Base-by-base conservation (phyloP, 1,140 invertebrate genomes). In the Drosophila ambigua region DNA sequence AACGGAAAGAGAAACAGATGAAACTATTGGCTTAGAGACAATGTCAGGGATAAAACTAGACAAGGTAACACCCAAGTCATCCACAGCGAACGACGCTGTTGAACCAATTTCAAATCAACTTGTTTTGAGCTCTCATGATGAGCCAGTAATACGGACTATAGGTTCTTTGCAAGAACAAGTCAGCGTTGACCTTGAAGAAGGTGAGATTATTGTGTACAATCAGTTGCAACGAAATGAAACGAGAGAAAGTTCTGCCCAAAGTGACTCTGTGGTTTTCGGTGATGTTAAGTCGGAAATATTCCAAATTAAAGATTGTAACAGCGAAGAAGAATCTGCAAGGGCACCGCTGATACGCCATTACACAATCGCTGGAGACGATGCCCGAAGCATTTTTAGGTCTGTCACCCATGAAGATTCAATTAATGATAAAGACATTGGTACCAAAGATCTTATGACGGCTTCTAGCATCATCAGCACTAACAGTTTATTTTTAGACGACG, bases 401-500 rank as follows among this genome's bases (percentile, higher is more conserved):
- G 79, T 83, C 11, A 79, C 72, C 7, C 72, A 72, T 11, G 82
- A 74, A 28, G 88, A 90, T 5, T 58, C 71, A 2, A 28, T 75
- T 2, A 76, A 62, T 35, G 79, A 77, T 23, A 68, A 55, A 5
- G 72, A 72, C 3, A 44, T 60, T 7, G 60, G 45, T n/a, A 46
- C 54, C 26, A n/a, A 24, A 23, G 51, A 62, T 2, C 44, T 64
- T 7, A 61, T 63, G 1, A n/a, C 28, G 16, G 46, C 23, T n/a
- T 53, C 39, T 26, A 45, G 43, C 15, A 63, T 67, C 2, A 63
- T 79, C 4, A 68, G 39, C 24, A 54, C 54, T 11, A 76, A 31
- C 26, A 91, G 90, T 41, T 87, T 91, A 15, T 84, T 50, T 24
- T 61, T 91, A 39, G 90, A 91, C 16, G 89, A 91, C 51, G 90